phyloP scores from a whole-genome alignment of 2,888 invertebrate species.

The Rhorus exstirpatorius region DNA sequence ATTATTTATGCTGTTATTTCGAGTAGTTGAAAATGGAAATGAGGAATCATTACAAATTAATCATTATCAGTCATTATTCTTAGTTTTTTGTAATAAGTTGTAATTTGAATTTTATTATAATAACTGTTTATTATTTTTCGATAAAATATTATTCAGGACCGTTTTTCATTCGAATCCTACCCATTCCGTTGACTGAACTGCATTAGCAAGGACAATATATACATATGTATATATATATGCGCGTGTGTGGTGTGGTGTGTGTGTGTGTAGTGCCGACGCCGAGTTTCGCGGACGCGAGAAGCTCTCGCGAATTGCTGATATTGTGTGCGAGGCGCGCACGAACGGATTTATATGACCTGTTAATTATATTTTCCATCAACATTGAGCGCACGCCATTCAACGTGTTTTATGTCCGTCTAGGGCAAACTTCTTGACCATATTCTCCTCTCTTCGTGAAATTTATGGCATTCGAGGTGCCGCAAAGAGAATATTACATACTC shows the following conservation, averaged over 20 bases:
- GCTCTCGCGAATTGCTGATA: constrained; percentile 24
- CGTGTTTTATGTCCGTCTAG: constrained; percentile 76
- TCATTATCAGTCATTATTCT: background rate
- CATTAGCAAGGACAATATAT: no score
- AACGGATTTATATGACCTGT: constrained; percentile 77
- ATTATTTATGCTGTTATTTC: no score
- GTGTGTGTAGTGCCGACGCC: background rate
- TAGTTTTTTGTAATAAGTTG: background rate
- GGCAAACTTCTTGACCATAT: constrained; percentile 60
- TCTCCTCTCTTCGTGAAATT: constrained; percentile 30
- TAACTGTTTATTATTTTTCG: background rate
- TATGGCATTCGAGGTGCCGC: constrained; percentile 45
- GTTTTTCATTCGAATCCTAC: no score
- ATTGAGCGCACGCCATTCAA: constrained; percentile 74
- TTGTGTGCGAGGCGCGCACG: constrained; percentile 45
- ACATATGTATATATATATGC: no score
- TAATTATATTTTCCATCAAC: constrained; percentile 82
- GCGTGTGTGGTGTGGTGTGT: no score
- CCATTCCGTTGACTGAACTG: no score
- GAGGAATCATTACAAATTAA: background rate
- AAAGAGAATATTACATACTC: constrained; percentile 48
- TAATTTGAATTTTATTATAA: background rate
- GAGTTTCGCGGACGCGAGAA: constrained; percentile 14
- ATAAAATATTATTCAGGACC: background rate
- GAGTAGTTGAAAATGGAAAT: background rate